These are phyloP conservation scores for Nycteola revayana DNA, from an alignment of 2,888 invertebrate species.

Conservation along the genomic window DNA sequence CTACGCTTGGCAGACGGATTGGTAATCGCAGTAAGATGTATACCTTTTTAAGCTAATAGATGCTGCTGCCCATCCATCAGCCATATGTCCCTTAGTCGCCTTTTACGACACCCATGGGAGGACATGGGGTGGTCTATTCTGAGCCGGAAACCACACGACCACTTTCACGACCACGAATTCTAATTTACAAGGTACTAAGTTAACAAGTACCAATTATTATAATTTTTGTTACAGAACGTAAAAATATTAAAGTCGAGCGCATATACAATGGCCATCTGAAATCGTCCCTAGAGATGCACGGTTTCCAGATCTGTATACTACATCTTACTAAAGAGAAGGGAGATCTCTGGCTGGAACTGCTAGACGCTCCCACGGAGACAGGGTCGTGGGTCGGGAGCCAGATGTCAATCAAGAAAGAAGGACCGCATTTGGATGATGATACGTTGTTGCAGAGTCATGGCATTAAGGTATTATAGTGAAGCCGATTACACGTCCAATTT, in stretches of 20 bases:
- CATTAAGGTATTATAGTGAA: conserved; percentile 44
- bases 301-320: conserved; percentile 88
- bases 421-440: conserved; percentile 51
- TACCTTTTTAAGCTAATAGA: no score
- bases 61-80: no score
- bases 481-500: no score
- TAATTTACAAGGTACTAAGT: no score
- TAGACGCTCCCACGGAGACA: conserved; percentile 83
- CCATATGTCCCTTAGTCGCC: no score
- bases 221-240: conserved; percentile 61
- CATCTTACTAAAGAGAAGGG: conserved; percentile 70
- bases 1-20: no score
- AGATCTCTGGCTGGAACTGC: conserved; percentile 72
- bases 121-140: no score
- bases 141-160: no score
- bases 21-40: no score
- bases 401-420: conserved; percentile 55
- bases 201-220: no score
- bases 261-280: conserved; percentile 83
- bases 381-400: conserved; percentile 81
- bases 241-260: conserved; percentile 73
- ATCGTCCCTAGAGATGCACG: conserved; percentile 90
- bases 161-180: no score
- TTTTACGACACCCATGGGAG: no score
- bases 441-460: conserved; percentile 43